A percentile compares a stretch with the other conserved stretches of the same genome.
Conservation (phyloP, 2,113 vertebrate species). For the Chloropsis hardwickii region DNA sequence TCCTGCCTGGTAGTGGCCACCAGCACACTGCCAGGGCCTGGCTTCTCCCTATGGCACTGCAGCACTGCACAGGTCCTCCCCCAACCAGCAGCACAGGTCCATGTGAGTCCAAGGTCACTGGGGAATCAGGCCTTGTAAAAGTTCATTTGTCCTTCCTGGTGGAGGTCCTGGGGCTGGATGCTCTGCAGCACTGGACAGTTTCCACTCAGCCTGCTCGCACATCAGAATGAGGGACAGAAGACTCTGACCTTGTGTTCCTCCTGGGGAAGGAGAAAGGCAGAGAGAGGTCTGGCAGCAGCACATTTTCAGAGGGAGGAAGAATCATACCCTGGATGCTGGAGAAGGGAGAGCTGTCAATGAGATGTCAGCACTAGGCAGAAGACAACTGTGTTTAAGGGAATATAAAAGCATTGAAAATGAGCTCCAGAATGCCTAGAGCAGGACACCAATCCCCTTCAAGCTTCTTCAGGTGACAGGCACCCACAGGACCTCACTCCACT, state of each 20-base stretch:
- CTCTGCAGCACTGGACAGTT: neutral
- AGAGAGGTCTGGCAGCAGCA: neutral
- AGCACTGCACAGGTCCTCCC: neutral
- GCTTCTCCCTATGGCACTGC: neutral
- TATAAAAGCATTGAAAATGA: neutral
- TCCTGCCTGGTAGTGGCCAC: neutral
- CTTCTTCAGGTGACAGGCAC: neutral
- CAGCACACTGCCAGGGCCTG: neutral
- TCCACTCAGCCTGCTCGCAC: neutral
- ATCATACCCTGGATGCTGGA: neutral
- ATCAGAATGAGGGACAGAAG: neutral
- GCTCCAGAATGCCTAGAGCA: neutral
- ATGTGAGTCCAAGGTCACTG: neutral
- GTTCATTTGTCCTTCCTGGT: neutral
- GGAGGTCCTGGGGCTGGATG: neutral
- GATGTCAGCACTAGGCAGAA: neutral
- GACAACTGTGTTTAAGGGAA: neutral
- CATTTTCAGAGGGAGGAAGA: neutral
- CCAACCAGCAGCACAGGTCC: accelerated
- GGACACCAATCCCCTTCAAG: neutral
- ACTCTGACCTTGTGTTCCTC: neutral
- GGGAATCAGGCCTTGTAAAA: neutral
- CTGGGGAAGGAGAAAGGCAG: neutral
- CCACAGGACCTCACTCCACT: neutral
- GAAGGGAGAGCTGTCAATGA: neutral